A percentile compares a stretch with the other conserved stretches of the same genome.
Evolutionary conservation across 2,797 vertebrate species (phyloP).

Genomic region (Pristis pectinata): DNA sequence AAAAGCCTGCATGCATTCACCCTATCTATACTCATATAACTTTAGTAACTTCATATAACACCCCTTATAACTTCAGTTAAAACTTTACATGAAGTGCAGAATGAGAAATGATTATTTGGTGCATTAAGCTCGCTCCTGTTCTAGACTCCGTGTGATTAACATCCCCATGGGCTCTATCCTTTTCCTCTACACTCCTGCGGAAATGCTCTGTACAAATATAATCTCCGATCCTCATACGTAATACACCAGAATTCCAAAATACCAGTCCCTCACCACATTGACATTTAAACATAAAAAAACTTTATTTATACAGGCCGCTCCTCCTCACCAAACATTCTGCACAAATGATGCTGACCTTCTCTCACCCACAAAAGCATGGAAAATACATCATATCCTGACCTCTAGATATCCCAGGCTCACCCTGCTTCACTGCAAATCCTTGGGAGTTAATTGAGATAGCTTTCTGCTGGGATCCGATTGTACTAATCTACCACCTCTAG

Average conservation of each 20-base stretch:
- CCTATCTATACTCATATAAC: too few relatives aligned
- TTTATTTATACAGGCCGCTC: too few relatives aligned
- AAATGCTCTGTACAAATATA: not conserved
- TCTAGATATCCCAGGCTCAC: not conserved
- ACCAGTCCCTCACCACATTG: constrained; percentile 11
- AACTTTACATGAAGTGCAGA: not conserved
- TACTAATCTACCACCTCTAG: not conserved
- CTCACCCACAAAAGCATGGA: not conserved
- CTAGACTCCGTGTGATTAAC: not conserved
- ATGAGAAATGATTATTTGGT: not conserved
- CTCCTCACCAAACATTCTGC: not conserved
- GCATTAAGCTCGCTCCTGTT: not conserved
- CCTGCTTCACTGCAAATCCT: not conserved
- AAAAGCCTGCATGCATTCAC: too few relatives aligned
- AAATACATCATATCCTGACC: not conserved
- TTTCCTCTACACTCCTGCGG: not conserved
- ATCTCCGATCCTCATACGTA: not conserved
- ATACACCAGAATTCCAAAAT: not conserved
- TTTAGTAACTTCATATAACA: too few relatives aligned
- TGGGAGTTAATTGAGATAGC: not conserved
- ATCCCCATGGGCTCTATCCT: not conserved
- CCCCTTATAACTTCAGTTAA: too few relatives aligned
- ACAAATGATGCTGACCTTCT: not conserved
- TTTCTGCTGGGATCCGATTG: not conserved
- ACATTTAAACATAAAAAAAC: too few relatives aligned